A percentile compares a stretch with the other conserved stretches of the same genome.
phyloP scores from a whole-genome alignment of 2,113 vertebrate genomes.

The Larimichthys crocea region DNA sequence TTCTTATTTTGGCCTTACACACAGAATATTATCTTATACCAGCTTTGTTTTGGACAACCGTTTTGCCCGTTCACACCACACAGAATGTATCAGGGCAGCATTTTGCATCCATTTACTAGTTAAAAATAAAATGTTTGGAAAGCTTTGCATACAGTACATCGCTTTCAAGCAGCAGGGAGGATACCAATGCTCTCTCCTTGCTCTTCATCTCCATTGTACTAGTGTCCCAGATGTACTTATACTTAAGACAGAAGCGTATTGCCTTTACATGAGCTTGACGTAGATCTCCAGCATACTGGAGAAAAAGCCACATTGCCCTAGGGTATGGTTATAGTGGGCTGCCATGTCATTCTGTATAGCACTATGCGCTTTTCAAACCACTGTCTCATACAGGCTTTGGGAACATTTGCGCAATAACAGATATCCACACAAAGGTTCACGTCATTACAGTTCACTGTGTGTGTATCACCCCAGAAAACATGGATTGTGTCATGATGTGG shows the following conservation, averaged over 20 bases:
- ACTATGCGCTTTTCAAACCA: slow-evolving; percentile 16
- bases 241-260: slow-evolving; percentile 10
- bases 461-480: slow-evolving; percentile 46
- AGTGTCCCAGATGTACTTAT: slow-evolving; percentile 30
- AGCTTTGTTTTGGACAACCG: neutral
- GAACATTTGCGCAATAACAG: slow-evolving; percentile 40
- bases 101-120: neutral
- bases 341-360: slow-evolving; percentile 25
- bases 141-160: neutral
- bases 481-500: slow-evolving; percentile 56
- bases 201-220: neutral
- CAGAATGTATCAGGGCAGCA: neutral
- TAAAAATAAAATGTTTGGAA: neutral
- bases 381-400: neutral
- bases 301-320: slow-evolving; percentile 27
- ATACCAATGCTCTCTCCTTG: neutral
- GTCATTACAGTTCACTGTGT: slow-evolving; percentile 32
- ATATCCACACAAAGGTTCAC: slow-evolving; percentile 36
- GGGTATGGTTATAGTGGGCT: slow-evolving; percentile 21
- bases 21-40: neutral
- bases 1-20: neutral
- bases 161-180: neutral
- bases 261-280: slow-evolving; percentile 24
- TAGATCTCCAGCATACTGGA: slow-evolving; percentile 22
- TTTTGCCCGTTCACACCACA: neutral